Conservation (phyloP, 2,888 invertebrate species). For the Panopea generosa region DNA sequence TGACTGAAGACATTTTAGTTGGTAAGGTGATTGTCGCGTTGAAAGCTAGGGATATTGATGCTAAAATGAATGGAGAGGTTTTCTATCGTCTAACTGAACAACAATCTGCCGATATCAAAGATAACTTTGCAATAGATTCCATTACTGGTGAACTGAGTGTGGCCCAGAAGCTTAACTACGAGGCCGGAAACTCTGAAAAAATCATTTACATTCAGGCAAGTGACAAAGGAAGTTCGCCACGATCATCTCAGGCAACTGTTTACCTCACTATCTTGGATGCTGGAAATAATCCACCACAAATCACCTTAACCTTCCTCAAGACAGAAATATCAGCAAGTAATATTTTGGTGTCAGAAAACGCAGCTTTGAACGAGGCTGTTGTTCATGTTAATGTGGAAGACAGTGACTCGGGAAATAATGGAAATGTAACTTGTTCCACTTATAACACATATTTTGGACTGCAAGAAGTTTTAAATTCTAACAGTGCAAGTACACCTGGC, state of each 20-base stretch:
- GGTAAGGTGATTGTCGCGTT: constrained; percentile 85
- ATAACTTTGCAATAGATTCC: constrained; percentile 60
- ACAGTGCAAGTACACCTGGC: too few species aligned
- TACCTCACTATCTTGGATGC: constrained; percentile 89
- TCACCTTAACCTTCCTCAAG: constrained; percentile 54
- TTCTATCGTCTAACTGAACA: constrained; percentile 82
- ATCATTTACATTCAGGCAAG: constrained; percentile 62
- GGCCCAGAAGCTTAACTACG: constrained; percentile 56
- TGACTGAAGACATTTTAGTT: constrained; percentile 62
- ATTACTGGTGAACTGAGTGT: constrained; percentile 67
- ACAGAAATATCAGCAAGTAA: constrained; percentile 46
- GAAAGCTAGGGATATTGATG: constrained; percentile 93
- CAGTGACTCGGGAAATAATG: constrained; percentile 75
- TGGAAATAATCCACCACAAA: constrained; percentile 96
- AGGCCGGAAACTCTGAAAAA: constrained; percentile 51
- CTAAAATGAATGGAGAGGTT: constrained; percentile 90
- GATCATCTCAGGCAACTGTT: constrained; percentile 62
- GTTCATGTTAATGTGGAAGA: constrained; percentile 79
- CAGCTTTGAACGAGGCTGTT: constrained; percentile 70
- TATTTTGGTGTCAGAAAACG: constrained; percentile 69
- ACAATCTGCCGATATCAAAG: constrained; percentile 54
- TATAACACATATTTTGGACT: constrained; percentile 66
- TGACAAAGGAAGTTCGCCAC: constrained; percentile 61
- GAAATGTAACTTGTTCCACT: constrained; percentile 72
- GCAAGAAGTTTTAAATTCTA: constrained; percentile 32